Base-by-base conservation (phyloP, 2,888 invertebrate genomes). In the Zeuzera pyrina region DNA sequence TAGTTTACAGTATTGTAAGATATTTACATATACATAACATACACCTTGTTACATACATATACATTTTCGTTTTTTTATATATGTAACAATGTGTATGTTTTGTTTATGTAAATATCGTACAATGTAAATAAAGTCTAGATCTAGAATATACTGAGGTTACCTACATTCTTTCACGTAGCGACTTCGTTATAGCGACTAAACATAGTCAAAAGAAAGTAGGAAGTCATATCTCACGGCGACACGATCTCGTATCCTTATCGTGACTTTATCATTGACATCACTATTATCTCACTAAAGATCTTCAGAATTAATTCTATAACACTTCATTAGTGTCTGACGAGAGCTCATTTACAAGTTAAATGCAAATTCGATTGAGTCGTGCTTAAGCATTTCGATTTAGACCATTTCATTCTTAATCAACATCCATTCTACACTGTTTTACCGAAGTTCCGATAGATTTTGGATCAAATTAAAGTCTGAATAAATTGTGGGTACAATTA, bases 301-400 rank as follows among this genome's bases (percentile, higher is more conserved):
- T 66, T 39, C 51, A 49, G 60, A 56, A 78, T 79, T 78, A 77
- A 78, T 77, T 71, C 54, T 43, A 63, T 69, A 69, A 76, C 79
- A 79, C 79, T 71, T 77, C 72, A 78, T 79, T 78, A 81, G 70
- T 62, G 74, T 68, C 62, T 41, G 45, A 47, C 50, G 45, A 47
- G 54, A 59, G 56, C 58, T 54, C 57, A 57, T 71, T 69, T 62
- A 74, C 68, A 68, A 65, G 65, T 60, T 44, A 72, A 72, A 81
- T 79, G 79, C 77, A 78, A 78, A 79, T 77, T 62, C 57, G 57
- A 59, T 54, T 53, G 62, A 65, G 57, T 48, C 54, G 53, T 65
- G 65, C 47, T 54, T 58, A 54, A 72, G 73, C 77, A 64, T 78
- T 71, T 60, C 57, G 55, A 63, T 72, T 52, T 41, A 44, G 46